phyloP scores from a whole-genome alignment of 2,797 vertebrate species.

The Caiman crocodilus region DNA sequence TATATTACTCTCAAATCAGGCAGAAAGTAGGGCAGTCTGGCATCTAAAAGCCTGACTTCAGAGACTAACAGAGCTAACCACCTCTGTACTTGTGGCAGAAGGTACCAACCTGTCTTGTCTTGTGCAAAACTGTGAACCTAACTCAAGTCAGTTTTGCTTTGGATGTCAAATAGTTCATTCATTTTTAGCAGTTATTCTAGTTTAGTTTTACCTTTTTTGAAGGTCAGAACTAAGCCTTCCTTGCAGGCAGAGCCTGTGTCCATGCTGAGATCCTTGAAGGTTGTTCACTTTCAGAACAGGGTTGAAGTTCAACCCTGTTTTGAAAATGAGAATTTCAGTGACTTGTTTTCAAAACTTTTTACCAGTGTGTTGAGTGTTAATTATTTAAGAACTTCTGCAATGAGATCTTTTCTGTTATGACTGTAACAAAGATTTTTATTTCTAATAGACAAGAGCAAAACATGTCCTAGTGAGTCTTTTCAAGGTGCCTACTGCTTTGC shows the following conservation, averaged over 20 bases:
- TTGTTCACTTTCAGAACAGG: neutral
- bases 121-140: neutral
- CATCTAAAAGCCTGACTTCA: too few species aligned
- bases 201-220: neutral
- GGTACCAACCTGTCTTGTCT: too few species aligned
- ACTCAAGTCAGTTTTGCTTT: neutral
- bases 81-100: too few species aligned
- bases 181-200: too few species aligned
- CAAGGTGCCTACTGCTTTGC: neutral
- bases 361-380: neutral
- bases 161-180: neutral
- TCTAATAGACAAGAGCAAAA: neutral
- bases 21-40: too few species aligned
- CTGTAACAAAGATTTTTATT: fast-evolving
- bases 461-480: neutral
- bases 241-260: neutral
- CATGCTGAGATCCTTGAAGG: neutral
- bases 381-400: neutral
- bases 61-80: too few species aligned
- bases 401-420: neutral
- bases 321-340: neutral
- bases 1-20: too few species aligned
- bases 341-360: neutral
- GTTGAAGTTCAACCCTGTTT: neutral
- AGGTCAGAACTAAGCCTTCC: neutral